phyloP scores from a whole-genome alignment of 2,888 invertebrate species.

The Diaperis boleti region DNA sequence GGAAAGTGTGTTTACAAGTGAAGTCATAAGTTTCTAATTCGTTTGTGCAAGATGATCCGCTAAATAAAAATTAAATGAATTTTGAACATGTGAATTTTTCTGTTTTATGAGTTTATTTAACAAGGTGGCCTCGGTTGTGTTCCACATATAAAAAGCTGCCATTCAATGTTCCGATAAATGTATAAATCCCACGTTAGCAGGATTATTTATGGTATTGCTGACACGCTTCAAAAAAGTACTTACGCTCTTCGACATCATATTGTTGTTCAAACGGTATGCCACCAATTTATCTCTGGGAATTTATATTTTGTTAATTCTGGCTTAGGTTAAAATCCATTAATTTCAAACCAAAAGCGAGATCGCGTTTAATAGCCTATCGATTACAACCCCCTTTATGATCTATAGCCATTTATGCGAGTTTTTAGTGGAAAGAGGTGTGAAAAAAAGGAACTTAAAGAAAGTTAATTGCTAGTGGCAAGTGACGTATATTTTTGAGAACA shows the following conservation, averaged over 20 bases:
- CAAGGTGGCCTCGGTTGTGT: background rate
- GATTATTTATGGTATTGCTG: constrained; percentile 10
- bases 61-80: background rate
- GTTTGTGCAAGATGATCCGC: no score
- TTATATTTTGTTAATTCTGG: constrained; percentile 34
- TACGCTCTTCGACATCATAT: constrained; percentile 19
- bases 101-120: no score
- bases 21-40: no score
- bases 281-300: constrained; percentile 21
- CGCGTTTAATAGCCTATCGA: constrained; percentile 29
- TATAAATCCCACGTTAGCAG: background rate
- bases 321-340: constrained; percentile 30
- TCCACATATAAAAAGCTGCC: background rate
- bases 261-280: constrained; percentile 20
- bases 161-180: background rate
- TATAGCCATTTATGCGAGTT: constrained; percentile 24
- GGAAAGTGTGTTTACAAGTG: no score
- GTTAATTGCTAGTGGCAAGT: background rate
- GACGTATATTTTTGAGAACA: constrained; percentile 1
- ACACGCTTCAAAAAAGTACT: constrained; percentile 14
- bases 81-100: background rate
- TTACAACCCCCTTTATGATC: constrained; percentile 26
- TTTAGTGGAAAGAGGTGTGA: constrained; percentile 12
- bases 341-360: constrained; percentile 26
- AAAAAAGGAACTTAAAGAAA: constrained; percentile 13